Evolutionary conservation across 2,797 vertebrate species (phyloP).

Genomic region (Pantherophis alleghaniensis): DNA sequence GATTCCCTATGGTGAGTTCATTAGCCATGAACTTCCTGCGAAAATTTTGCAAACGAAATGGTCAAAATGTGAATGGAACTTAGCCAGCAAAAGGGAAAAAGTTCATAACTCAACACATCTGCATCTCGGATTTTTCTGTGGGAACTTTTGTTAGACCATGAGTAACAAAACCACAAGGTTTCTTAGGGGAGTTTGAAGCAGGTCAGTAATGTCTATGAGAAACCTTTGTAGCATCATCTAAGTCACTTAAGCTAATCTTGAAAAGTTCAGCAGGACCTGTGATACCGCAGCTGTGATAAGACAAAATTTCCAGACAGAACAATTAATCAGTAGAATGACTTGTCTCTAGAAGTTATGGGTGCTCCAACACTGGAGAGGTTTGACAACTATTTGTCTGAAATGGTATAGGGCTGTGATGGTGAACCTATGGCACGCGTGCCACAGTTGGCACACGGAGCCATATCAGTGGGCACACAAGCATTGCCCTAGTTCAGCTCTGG

Average conservation of each 20-base stretch:
- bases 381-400: neutral
- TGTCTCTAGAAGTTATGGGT: neutral
- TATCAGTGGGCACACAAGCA: too few species aligned
- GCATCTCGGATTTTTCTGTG: neutral
- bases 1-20: accelerated
- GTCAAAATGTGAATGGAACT: accelerated
- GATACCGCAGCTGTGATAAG: neutral
- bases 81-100: neutral
- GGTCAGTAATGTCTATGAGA: neutral
- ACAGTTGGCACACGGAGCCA: too few species aligned
- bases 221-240: neutral
- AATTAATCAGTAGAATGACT: neutral
- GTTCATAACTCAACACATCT: neutral
- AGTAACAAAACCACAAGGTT: neutral
- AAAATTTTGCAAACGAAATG: neutral
- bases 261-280: neutral
- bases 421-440: too few species aligned
- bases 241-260: neutral
- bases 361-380: neutral
- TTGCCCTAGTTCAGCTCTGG: too few species aligned
- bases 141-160: neutral
- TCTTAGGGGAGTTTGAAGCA: neutral
- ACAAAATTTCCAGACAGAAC: neutral
- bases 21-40: neutral
- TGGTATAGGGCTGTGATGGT: too few species aligned